Percentiles rank a stretch among this genome's conserved stretches.
phyloP scores from a whole-genome alignment of 2,888 invertebrate species.

The Creontiades dilutus region DNA sequence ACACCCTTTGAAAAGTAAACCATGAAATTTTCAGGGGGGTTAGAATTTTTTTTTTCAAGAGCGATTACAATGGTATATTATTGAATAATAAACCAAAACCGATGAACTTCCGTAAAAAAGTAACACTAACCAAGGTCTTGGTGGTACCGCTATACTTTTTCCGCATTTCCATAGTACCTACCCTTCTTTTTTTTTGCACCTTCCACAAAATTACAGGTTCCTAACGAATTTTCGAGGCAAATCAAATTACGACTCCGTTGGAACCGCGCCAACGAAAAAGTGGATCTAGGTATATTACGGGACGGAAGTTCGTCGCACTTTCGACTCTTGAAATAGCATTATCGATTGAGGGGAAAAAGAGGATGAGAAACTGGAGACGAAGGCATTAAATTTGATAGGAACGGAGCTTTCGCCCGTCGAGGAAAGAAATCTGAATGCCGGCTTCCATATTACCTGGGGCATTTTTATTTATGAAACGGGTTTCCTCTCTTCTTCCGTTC shows the following conservation, averaged over 20 bases:
- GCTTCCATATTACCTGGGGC: conserved; percentile 18
- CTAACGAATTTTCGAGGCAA: neutral
- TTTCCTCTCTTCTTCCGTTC: neutral
- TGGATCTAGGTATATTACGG: neutral
- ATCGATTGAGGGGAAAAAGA: conserved; percentile 2
- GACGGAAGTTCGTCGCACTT: neutral
- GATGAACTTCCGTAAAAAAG: too few species aligned
- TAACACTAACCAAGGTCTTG: too few species aligned
- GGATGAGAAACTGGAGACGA: conserved; percentile 42
- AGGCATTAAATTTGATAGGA: conserved; percentile 36
- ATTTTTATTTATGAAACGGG: conserved; percentile 37
- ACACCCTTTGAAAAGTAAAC: too few species aligned
- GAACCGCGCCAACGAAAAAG: neutral
- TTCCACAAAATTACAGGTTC: neutral
- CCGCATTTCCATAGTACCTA: neutral
- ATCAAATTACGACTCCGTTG: neutral
- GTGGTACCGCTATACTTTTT: too few species aligned
- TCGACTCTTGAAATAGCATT: conserved; percentile 1
- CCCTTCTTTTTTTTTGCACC: neutral
- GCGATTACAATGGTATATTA: too few species aligned
- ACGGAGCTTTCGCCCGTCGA: conserved; percentile 14
- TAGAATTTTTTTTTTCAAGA: too few species aligned
- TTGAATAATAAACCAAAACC: too few species aligned
- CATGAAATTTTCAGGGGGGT: too few species aligned
- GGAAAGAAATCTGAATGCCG: conserved; percentile 25